Base-by-base conservation (phyloP, 2,113 vertebrate genomes). In the Dermatemys mawii region DNA sequence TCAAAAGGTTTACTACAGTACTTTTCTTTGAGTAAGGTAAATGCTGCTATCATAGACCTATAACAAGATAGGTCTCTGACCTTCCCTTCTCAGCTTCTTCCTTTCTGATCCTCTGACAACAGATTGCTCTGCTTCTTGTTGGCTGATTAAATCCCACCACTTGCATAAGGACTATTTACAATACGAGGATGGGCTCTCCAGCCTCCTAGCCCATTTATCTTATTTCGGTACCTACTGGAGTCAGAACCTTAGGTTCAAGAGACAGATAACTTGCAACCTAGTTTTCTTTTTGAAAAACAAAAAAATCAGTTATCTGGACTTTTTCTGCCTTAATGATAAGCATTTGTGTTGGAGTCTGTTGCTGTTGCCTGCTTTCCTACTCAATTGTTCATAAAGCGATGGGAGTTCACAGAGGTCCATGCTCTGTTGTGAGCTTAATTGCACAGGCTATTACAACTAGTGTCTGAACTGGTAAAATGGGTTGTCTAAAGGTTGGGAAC, bases 181-280 rank as follows among this genome's bases (percentile, higher is more conserved):
- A 14, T 32, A 5, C 14, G 55, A 13, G 55, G 11, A 6, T 32
- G 27, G 29, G 55, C 5, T 60, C 29, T 32, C 55, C 55, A n/a
- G 16, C 17, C 35, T 67, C 13, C 32, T 35, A 67, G 60, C 60
- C 29, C 60, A 67, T 38, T 67, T 10, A n/a, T n/a, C 8, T 67
- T 67, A 67, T 67, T 70, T 70, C 19, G 38, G 63, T 70, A 38
- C 19, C 16, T 19, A 21, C 63, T 38, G 17, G 9, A 70, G 63
- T 8, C 63, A 70, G 92, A 55, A 91, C 91, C 80, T 85, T 48
- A 92, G 78, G 70, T 86, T 91, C 86, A 76, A 88, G 82, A 87
- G 86, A 82, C 8, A 80, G 83, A 83, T 81, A 90, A 17, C 79
- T 88, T 0, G 1, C 81, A 96, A 79, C 70, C 73, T 53, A 7